phyloP scores from a whole-genome alignment of 2,797 vertebrate genomes.

The Leucoraja ocellata region DNA sequence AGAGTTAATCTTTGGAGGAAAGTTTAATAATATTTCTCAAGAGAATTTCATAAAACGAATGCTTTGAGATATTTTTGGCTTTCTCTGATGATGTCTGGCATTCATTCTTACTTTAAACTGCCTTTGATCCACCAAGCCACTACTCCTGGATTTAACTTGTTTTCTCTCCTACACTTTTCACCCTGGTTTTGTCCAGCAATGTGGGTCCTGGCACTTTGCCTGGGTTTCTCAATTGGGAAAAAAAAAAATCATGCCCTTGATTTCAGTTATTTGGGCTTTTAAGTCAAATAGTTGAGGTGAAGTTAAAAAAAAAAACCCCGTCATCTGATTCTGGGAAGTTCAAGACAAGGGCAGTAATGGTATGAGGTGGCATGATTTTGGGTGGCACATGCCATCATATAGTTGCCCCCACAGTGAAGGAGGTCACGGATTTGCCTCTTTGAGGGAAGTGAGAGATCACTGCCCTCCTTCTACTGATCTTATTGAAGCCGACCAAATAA shows the following conservation, averaged over 20 bases:
- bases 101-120: slow-evolving; percentile 10
- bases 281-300: not conserved
- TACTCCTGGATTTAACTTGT: not conserved
- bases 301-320: not conserved
- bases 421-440: not conserved
- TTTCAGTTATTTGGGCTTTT: not conserved
- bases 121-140: slow-evolving; percentile 10
- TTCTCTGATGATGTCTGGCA: slow-evolving; percentile 26
- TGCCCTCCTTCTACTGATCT: not conserved
- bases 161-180: slow-evolving; percentile 16
- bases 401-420: too few relatives aligned
- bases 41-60: not conserved
- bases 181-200: not conserved
- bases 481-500: too few relatives aligned
- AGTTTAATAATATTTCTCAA: slow-evolving; percentile 16
- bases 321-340: not conserved
- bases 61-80: slow-evolving; percentile 26
- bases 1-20: slow-evolving; percentile 6
- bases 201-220: not conserved
- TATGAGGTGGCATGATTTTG: not conserved
- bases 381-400: not conserved
- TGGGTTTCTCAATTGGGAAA: not conserved
- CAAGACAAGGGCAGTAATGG: not conserved
- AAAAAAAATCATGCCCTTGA: not conserved
- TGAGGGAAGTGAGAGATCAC: too few relatives aligned